Base-by-base conservation (phyloP, 64 coral and sea anemone species). In the Pachyseris speciosa region DNA sequence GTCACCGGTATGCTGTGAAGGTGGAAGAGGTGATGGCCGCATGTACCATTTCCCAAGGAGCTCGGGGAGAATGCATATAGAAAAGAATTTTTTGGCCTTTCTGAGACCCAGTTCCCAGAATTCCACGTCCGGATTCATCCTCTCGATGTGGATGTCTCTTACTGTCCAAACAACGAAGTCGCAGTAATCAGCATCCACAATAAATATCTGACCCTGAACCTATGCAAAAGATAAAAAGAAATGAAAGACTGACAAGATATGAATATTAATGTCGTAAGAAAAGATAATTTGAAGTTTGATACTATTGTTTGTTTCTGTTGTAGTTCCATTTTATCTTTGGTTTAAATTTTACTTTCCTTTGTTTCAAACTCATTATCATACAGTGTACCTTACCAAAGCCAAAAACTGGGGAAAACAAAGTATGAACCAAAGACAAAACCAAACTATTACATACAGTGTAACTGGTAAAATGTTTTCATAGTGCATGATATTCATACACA, bases 181-280 rank as follows among this genome's bases (percentile, higher is more conserved):
- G 78, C 91, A 93, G 65, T 93, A 93, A 26, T 69, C 50, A 84
- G 50, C 41, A 92, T 57, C 89, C 32, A 24, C 47, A 37, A 69
- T 55, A 65, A 69, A 85, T 59, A 86, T 66, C 52, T 93, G 72
- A 64, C 33, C 37, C 30, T 86, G 90, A 8, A 88, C 37, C 52
- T 88, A 27, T 16, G 26, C 22, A 27, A 63, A 1, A 26, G 58
- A 27, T 0, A 2, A 63, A 63, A 63, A 63, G 4, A 63, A 63
- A 63, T 26, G 31, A n/a, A 40, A 85, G 83, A 27, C 80, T 55
- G 22, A 55, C 40, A 37, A 79, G n/a, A 50, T 42, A 79, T 45
- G 11, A 45, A 11, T 45, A 11, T 6, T 6, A 45, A 11, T 45
- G 11, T 45, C 11, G 4, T 6, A 45, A 45, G 43, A 45, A 45